These are phyloP conservation scores for Kryphioiulus occultus DNA, from an alignment of 2,888 invertebrate genomes.

Conservation along the genomic window DNA sequence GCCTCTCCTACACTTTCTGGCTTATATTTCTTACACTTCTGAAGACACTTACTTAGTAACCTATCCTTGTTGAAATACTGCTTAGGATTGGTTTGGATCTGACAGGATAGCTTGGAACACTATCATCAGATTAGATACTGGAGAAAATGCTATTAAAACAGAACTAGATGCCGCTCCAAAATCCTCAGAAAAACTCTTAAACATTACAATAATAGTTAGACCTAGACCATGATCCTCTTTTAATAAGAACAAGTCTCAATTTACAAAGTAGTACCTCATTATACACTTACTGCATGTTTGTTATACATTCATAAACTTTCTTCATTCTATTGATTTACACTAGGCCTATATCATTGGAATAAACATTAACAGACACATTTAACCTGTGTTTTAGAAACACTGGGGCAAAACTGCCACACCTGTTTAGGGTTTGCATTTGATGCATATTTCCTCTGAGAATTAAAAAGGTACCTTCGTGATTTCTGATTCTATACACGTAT, in stretches of 20 bases:
- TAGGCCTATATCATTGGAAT: background rate
- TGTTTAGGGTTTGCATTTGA: background rate
- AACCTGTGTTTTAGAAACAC: background rate
- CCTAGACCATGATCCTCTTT: background rate
- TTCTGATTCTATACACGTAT: background rate
- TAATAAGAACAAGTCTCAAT: conserved; percentile 15
- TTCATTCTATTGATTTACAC: background rate
- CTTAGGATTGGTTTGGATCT: too few species aligned
- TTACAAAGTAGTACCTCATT: conserved; percentile 25
- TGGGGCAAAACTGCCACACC: background rate
- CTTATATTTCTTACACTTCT: too few species aligned
- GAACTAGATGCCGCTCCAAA: too few species aligned
- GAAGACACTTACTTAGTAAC: too few species aligned
- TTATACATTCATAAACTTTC: background rate
- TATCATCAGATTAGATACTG: too few species aligned
- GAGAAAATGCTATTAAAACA: too few species aligned
- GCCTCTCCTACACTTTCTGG: too few species aligned
- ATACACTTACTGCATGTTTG: conserved; percentile 17
- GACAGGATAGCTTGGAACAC: too few species aligned
- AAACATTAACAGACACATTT: background rate
- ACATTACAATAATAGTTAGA: background rate
- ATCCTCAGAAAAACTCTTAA: too few species aligned
- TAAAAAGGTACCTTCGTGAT: background rate
- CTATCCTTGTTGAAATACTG: too few species aligned
- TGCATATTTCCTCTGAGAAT: background rate